Evolutionary conservation across 2,888 invertebrate genomes (phyloP).

Genomic region (Xanthorhoe designata): DNA sequence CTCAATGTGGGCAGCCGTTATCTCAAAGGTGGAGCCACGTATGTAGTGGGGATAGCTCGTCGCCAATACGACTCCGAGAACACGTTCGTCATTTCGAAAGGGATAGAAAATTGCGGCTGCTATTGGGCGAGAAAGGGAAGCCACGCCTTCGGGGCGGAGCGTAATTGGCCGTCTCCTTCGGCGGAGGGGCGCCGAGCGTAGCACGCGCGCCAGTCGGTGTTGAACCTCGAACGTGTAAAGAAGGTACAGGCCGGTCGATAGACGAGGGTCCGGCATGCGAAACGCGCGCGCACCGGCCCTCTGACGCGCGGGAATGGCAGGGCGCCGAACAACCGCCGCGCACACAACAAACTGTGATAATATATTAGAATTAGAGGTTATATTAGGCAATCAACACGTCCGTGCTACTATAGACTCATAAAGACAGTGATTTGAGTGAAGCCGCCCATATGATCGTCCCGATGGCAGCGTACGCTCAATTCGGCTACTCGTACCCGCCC

Average conservation of each 20-base stretch:
- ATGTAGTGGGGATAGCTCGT: constrained; percentile 61
- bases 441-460: constrained; percentile 85
- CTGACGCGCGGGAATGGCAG: constrained; percentile 79
- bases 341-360: constrained; percentile 79
- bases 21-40: constrained; percentile 54
- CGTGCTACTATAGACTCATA: constrained; percentile 77
- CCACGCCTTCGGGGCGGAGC: constrained; percentile 72
- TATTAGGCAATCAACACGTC: constrained; percentile 70
- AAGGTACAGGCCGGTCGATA: constrained; percentile 72
- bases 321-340: constrained; percentile 81
- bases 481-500: constrained; percentile 96
- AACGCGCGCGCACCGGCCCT: constrained; percentile 75
- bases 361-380: constrained; percentile 62
- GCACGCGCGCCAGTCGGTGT: constrained; percentile 82
- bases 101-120: constrained; percentile 64
- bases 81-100: constrained; percentile 63
- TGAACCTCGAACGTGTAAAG: constrained; percentile 74
- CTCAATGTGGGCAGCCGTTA: constrained; percentile 63
- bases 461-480: constrained; percentile 94
- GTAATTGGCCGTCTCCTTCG: constrained; percentile 75
- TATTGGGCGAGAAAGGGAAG: constrained; percentile 64
- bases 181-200: constrained; percentile 80
- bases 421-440: constrained; percentile 83
- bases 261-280: constrained; percentile 71
- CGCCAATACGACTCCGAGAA: constrained; percentile 64